Percentiles rank a stretch among this genome's conserved stretches.
These are phyloP conservation scores for Brachyptera putata DNA, from an alignment of 2,888 invertebrate species.

Conservation along the genomic window DNA sequence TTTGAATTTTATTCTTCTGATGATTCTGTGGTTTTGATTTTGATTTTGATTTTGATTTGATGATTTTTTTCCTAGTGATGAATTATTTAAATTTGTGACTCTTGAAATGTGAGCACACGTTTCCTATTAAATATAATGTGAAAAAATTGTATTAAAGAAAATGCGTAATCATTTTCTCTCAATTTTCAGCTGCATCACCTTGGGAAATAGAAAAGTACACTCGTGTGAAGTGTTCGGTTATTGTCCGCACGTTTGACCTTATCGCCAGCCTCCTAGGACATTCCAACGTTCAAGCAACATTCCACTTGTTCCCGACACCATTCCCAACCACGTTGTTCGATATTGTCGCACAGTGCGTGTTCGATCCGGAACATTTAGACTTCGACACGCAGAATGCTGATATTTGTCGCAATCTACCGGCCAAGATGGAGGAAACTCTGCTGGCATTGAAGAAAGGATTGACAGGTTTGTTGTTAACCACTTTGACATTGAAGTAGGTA, in stretches of 20 bases:
- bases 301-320: neutral
- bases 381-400: conserved; percentile 24
- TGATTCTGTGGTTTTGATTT: too few relatives aligned
- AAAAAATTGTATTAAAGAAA: too few relatives aligned
- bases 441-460: neutral
- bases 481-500: too few relatives aligned
- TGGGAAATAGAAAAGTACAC: conserved; percentile 10
- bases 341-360: conserved; percentile 13
- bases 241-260: conserved; percentile 6
- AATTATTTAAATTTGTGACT: too few relatives aligned
- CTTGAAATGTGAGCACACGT: too few relatives aligned
- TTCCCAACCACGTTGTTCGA: conserved; percentile 5
- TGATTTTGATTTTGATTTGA: too few relatives aligned
- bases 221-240: neutral
- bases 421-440: conserved; percentile 5
- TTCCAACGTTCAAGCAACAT: neutral
- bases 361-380: conserved; percentile 19
- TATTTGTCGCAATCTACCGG: neutral
- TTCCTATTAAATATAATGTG: too few relatives aligned
- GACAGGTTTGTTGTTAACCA: too few relatives aligned
- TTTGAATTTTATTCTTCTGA: too few relatives aligned
- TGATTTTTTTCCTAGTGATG: too few relatives aligned
- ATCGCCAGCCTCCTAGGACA: neutral
- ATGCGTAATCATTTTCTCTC: too few relatives aligned
- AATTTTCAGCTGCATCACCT: too few relatives aligned